A percentile compares a stretch with the other conserved stretches of the same genome.
Conservation (phyloP, 1,140 invertebrate genomes). For the Muscidifurax raptorellus region DNA sequence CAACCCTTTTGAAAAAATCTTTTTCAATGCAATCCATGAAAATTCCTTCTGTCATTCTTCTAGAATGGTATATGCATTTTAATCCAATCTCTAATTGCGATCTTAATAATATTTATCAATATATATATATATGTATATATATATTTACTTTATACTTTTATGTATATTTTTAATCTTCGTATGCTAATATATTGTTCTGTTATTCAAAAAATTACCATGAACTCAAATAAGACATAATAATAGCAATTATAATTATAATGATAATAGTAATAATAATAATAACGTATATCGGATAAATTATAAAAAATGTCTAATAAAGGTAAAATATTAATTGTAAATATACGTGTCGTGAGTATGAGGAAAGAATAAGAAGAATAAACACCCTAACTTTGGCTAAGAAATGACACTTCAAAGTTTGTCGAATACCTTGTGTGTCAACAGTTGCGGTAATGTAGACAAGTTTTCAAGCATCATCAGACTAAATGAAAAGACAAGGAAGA, state of each 20-base stretch:
- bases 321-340: conserved; percentile 58
- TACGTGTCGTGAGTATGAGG: conserved; percentile 50
- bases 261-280: conserved; percentile 66
- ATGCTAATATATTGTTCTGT: conserved; percentile 72
- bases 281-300: conserved; percentile 51
- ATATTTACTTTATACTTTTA: conserved; percentile 63
- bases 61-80: conserved; percentile 67
- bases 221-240: conserved; percentile 63
- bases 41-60: conserved; percentile 49
- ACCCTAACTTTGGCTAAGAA: conserved; percentile 71
- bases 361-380: conserved; percentile 54
- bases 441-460: not conserved
- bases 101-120: conserved; percentile 70
- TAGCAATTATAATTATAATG: conserved; percentile 65
- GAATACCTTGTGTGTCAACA: conserved; percentile 40
- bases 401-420: conserved; percentile 60
- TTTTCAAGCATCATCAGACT: not conserved
- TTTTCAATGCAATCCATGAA: conserved; percentile 42
- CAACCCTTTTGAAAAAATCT: conserved; percentile 50
- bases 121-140: conserved; percentile 60
- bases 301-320: conserved; percentile 42
- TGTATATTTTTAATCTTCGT: conserved; percentile 72
- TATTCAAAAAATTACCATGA: conserved; percentile 72
- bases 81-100: conserved; percentile 69
- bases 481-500: not conserved